Evolutionary conservation across 2,113 vertebrate species (phyloP).

Genomic region (Platichthys flesus): DNA sequence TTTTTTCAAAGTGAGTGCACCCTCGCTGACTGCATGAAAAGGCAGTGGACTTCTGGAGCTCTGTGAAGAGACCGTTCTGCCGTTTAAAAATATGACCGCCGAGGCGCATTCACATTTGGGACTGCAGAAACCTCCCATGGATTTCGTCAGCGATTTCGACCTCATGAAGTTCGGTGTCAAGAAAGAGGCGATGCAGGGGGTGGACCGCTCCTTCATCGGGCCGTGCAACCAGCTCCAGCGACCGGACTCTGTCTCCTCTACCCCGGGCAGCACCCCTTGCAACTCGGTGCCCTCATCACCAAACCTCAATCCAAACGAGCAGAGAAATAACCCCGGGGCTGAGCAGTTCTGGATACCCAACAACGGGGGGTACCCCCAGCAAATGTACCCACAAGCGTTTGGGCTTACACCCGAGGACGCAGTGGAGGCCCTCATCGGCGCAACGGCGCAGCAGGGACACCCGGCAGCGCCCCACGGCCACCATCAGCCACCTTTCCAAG

Average conservation of each 20-base stretch:
- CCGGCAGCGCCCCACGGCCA: conserved; percentile 86
- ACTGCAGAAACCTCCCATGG: conserved; percentile 89
- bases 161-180: conserved; percentile 97
- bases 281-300: conserved; percentile 97
- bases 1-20: conserved; percentile 11
- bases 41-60: conserved; percentile 49
- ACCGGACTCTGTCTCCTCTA: conserved; percentile 96
- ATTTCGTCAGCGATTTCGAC: conserved; percentile 95
- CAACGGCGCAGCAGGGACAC: conserved; percentile 83
- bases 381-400: conserved; percentile 93
- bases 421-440: conserved; percentile 94
- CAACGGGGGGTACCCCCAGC: conserved; percentile 93
- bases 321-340: conserved; percentile 91
- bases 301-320: conserved; percentile 92
- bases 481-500: conserved; percentile 86
- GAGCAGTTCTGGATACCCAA: conserved; percentile 96
- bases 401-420: conserved; percentile 96
- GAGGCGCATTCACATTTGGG: conserved; percentile 90
- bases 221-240: conserved; percentile 93
- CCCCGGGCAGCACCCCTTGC: conserved; percentile 96
- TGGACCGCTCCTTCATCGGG: conserved; percentile 90
- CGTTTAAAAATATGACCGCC: conserved; percentile 83
- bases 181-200: conserved; percentile 91
- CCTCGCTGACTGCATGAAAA: conserved; percentile 62
- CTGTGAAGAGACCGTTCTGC: conserved; percentile 7